Evolutionary conservation across 2,888 invertebrate genomes (phyloP).

Genomic region (Torymus texanus): DNA sequence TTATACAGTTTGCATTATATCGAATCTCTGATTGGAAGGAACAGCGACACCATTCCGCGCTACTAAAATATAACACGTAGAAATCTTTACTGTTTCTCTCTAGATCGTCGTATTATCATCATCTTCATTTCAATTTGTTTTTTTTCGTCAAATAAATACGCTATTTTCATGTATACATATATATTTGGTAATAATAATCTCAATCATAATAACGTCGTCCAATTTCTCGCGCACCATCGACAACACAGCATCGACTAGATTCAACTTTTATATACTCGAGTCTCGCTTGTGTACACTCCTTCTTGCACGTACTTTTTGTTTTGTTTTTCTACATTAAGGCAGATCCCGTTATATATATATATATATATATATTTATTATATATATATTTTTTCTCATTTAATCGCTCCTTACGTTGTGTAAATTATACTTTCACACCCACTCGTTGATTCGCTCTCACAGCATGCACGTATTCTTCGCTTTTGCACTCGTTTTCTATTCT

Average conservation of each 20-base stretch:
- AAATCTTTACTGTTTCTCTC: constrained; percentile 39
- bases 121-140: constrained; percentile 21
- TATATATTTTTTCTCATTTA: constrained; percentile 6
- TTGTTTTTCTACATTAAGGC: constrained; percentile 48
- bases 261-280: constrained; percentile 21
- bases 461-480: constrained; percentile 5
- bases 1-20: constrained; percentile 52
- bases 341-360: constrained; percentile 38
- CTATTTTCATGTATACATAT: constrained; percentile 53
- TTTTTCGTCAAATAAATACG: constrained; percentile 54
- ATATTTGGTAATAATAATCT: constrained; percentile 49
- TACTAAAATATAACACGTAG: constrained; percentile 52
- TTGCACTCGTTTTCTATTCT: constrained; percentile 19
- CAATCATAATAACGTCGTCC: constrained; percentile 32
- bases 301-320: constrained; percentile 14
- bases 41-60: constrained; percentile 48
- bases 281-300: constrained; percentile 11
- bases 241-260: constrained; percentile 36
- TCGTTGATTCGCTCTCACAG: constrained; percentile 22
- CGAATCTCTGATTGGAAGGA: constrained; percentile 56
- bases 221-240: constrained; percentile 11
- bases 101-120: not conserved
- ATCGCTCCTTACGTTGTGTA: constrained; percentile 16
- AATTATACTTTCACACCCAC: constrained; percentile 13
- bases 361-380: too few species aligned